Conservation (phyloP, 2,797 vertebrate genomes). For the Eidolon dupreanum region DNA sequence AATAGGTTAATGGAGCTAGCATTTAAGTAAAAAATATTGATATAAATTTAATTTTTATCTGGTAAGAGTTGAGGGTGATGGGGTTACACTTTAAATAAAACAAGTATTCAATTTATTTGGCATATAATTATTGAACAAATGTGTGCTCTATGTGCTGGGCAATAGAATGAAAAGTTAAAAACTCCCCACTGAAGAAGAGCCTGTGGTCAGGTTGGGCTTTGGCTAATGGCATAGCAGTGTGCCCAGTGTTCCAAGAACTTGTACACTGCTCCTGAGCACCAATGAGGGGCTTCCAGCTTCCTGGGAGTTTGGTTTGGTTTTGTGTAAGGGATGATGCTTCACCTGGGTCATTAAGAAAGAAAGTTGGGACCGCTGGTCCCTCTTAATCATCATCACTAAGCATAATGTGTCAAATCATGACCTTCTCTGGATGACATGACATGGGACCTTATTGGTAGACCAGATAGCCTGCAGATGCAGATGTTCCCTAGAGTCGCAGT, state of each 20-base stretch:
- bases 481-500: not conserved
- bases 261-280: too few species aligned
- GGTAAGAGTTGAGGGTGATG: not conserved
- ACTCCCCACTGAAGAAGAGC: not conserved
- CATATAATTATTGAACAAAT: not conserved
- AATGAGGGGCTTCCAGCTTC: not conserved
- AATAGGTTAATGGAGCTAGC: not conserved
- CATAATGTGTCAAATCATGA: not conserved
- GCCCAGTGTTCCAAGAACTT: fast-evolving
- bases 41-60: not conserved
- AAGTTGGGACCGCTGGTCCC: not conserved
- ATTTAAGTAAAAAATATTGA: not conserved
- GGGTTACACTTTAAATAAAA: not conserved
- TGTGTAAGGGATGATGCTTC: not conserved
- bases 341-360: not conserved
- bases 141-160: not conserved
- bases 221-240: fast-evolving
- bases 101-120: not conserved
- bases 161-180: not conserved
- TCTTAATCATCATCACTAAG: not conserved
- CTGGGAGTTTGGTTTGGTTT: not conserved
- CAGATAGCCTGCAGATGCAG: not conserved
- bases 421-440: not conserved
- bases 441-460: not conserved
- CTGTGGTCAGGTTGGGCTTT: not conserved